Conservation (phyloP, 2,888 invertebrate genomes). For the Mantis religiosa region DNA sequence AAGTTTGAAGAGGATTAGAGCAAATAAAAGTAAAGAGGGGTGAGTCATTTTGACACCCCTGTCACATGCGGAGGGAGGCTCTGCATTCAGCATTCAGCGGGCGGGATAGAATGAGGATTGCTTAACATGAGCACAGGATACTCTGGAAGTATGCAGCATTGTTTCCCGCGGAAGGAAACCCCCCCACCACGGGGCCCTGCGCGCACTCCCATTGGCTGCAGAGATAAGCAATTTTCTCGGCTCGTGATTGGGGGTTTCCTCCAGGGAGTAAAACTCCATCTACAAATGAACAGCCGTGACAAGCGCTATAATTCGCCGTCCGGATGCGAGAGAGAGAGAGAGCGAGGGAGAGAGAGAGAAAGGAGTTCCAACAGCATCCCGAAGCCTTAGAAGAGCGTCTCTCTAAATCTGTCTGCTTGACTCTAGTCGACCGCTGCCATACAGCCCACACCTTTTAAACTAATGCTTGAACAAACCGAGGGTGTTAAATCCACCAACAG, state of each 20-base stretch:
- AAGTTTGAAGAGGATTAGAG: background rate
- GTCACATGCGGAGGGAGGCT: background rate
- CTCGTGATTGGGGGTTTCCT: slow-evolving; percentile 64
- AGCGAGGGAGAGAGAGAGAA: slow-evolving; percentile 1
- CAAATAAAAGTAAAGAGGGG: background rate
- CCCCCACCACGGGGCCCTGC: slow-evolving; percentile 33
- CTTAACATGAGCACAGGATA: background rate
- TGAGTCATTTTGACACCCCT: background rate
- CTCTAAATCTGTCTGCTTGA: background rate
- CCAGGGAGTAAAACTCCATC: slow-evolving; percentile 63
- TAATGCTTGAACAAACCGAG: background rate
- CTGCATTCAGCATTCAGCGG: background rate
- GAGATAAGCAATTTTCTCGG: slow-evolving; percentile 64
- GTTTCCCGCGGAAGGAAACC: slow-evolving; percentile 24
- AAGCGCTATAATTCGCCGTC: slow-evolving; percentile 63
- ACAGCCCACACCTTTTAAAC: background rate
- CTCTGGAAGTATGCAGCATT: slow-evolving; percentile 22
- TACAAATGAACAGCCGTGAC: slow-evolving; percentile 68
- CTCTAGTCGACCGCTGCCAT: background rate
- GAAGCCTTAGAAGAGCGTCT: background rate
- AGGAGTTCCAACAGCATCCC: background rate
- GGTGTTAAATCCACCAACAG: background rate
- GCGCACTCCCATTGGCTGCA: slow-evolving; percentile 40
- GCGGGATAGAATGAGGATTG: background rate
- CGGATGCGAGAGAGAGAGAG: slow-evolving; percentile 36